Evolutionary conservation across 1,140 invertebrate species (phyloP), one percentile per base, ranked within the genome.

Genomic region (Berghia stephanieae): DNA sequence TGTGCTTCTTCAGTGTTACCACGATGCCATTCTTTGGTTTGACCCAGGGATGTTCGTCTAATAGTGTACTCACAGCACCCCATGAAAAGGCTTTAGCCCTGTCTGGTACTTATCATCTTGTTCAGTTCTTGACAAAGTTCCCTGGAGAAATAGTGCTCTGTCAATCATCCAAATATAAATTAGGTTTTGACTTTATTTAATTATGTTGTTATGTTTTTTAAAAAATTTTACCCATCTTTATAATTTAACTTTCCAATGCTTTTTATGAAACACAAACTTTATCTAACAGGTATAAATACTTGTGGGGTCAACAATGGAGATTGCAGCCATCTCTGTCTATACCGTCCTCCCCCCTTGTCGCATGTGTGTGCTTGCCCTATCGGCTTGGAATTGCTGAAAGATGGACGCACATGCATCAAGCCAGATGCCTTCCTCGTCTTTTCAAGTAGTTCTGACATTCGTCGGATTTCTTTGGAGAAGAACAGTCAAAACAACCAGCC

Each of bases 291-390:
- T 85, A 91, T 92, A 0, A 99, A 99, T 91, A 96, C 97, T 0
- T 99, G 98, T 87, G 94, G 93, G 0, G 90, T 91, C 0, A 95
- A 97, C 83, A 99, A 99, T 87, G 97, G 96, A 36, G 96, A 95
- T 1, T 99, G 98, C 86, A 98, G 96, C 0, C 97, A 99, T 91
- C 91, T 99, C 0, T 99, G 98, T 88, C 90, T 99, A 0, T 94
- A 98, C 42, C 94, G 0, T 94, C 95, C 57, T 94, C 93, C 83
- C 91, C 95, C 78, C 5, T 79, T 83, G 38, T 82, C 82, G 2
- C 82, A 83, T 4, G 80, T 86, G 2, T 99, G 98, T 88, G 94
- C 94, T 18, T 99, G 98, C 89, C 98, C 98, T 6, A 88, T 86
- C 84, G 88, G 87, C 0, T 77, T 95, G 78, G 96, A 98, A 86